Conservation (phyloP, 2,797 vertebrate genomes). For the Perodicticus potto region DNA sequence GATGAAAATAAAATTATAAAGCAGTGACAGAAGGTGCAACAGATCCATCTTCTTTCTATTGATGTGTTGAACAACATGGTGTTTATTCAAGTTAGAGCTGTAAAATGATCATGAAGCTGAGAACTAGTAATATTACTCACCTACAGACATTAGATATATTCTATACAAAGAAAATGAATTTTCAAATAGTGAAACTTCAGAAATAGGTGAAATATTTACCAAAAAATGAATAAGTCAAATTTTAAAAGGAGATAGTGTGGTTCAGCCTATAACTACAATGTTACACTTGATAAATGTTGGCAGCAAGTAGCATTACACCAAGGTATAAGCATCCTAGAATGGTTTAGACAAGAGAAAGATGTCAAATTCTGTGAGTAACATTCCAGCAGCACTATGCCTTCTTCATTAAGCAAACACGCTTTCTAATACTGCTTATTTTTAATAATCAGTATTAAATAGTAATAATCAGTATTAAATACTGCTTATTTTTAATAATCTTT, state of each 20-base stretch:
- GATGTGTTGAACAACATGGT: background rate
- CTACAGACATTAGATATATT: background rate
- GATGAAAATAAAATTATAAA: background rate
- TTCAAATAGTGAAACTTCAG: conserved; percentile 45
- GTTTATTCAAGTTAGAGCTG: background rate
- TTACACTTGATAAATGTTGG: background rate
- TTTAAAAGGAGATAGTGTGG: background rate
- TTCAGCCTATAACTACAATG: background rate
- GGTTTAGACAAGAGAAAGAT: conserved; percentile 74
- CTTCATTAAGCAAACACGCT: conserved; percentile 65
- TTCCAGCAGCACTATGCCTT: background rate
- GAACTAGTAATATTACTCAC: background rate
- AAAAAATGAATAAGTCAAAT: background rate
- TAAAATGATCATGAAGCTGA: conserved; percentile 10
- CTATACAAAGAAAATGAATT: conserved; percentile 19
- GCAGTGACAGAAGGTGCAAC: background rate
- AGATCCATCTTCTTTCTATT: background rate
- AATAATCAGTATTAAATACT: conserved; percentile 67
- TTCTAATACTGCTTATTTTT: conserved; percentile 68
- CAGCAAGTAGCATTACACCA: conserved; percentile 40
- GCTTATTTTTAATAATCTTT: conserved; percentile 53
- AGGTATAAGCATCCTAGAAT: conserved; percentile 69
- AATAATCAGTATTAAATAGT: conserved; percentile 67
- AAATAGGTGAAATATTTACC: background rate
- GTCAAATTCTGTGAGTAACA: conserved; percentile 35